Conservation (phyloP, 1,140 invertebrate genomes). For the Helicoverpa armigera region DNA sequence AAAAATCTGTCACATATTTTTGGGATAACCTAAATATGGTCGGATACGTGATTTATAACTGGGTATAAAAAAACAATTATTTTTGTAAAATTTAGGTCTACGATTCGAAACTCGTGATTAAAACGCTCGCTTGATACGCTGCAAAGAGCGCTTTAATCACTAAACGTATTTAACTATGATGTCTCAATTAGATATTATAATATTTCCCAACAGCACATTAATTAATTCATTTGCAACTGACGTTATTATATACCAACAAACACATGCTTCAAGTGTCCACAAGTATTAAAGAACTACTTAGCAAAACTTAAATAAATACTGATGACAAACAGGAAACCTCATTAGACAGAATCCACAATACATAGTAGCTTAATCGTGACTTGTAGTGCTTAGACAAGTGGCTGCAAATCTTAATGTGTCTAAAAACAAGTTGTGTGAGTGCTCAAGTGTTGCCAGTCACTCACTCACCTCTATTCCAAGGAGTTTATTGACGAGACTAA, state of each 20-base stretch:
- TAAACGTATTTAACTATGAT: too few species aligned
- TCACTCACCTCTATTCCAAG: constrained; percentile 51
- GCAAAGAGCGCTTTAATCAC: too few species aligned
- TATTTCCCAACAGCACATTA: too few species aligned
- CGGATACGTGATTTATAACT: not conserved
- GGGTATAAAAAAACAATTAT: too few species aligned
- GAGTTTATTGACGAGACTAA: constrained; percentile 23
- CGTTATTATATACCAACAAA: too few species aligned
- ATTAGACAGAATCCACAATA: constrained; percentile 26
- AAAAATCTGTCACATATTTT: not conserved
- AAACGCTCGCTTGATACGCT: too few species aligned
- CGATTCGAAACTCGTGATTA: too few species aligned
- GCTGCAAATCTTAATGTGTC: constrained; percentile 62
- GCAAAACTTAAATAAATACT: not conserved
- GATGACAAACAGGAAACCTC: constrained; percentile 19
- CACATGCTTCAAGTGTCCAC: not conserved
- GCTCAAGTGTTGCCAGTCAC: constrained; percentile 70
- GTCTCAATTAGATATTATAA: too few species aligned
- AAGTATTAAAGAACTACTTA: not conserved
- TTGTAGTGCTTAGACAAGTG: constrained; percentile 37
- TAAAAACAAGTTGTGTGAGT: constrained; percentile 68
- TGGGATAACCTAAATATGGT: not conserved
- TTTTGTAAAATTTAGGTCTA: too few species aligned
- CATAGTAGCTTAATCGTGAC: constrained; percentile 19
- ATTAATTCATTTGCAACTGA: too few species aligned